phyloP scores from a whole-genome alignment of 1,140 invertebrate species.

The Tetragonula clypearis region DNA sequence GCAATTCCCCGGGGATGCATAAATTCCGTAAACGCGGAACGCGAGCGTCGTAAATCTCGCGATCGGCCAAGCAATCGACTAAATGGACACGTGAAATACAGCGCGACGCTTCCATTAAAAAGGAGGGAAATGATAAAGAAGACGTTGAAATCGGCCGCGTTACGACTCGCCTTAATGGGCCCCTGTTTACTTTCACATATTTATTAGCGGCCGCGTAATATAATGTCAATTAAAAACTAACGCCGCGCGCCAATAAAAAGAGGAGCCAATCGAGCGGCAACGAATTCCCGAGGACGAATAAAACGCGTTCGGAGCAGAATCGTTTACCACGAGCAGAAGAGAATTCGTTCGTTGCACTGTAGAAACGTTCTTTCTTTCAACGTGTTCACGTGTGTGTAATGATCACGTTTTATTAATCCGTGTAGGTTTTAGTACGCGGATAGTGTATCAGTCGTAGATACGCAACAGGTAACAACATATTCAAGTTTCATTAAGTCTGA shows the following conservation, averaged over 20 bases:
- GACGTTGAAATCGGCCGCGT: constrained; percentile 24
- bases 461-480: too few species aligned
- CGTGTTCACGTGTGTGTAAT: too few species aligned
- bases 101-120: constrained; percentile 44
- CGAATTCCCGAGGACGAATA: background rate
- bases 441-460: too few species aligned
- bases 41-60: constrained; percentile 39
- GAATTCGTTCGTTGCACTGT: background rate
- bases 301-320: background rate
- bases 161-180: constrained; percentile 39
- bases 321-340: too few species aligned
- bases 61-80: constrained; percentile 46
- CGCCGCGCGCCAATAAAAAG: background rate
- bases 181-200: constrained; percentile 40
- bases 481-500: too few species aligned
- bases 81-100: constrained; percentile 53
- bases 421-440: too few species aligned
- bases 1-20: constrained; percentile 21
- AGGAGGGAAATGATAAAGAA: constrained; percentile 49
- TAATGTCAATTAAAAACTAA: constrained; percentile 45
- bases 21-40: constrained; percentile 37
- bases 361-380: background rate
- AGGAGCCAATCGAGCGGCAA: background rate
- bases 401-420: too few species aligned
- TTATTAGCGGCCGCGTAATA: constrained; percentile 40